These are phyloP conservation scores for Musca domestica DNA, from an alignment of 1,140 invertebrate species.

Conservation along the genomic window DNA sequence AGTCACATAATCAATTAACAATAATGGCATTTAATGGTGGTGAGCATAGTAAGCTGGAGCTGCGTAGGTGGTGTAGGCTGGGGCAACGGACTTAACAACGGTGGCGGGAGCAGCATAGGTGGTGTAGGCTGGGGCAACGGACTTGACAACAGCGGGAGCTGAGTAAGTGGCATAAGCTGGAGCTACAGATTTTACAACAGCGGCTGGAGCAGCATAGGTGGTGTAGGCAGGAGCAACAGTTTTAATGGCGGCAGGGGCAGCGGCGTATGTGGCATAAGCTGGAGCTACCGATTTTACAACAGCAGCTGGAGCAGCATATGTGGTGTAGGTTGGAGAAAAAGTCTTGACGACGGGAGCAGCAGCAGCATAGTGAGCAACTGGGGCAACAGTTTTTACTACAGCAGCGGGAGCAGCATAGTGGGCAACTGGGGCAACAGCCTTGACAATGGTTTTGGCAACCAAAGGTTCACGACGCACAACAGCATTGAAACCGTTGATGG, in stretches of 20 bases:
- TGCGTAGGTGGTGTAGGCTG: slow-evolving; percentile 9
- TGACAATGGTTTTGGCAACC: slow-evolving; percentile 26
- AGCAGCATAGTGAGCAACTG: slow-evolving; percentile 7
- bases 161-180: slow-evolving; percentile 54
- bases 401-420: slow-evolving; percentile 33
- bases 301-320: slow-evolving; percentile 32
- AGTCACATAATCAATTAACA: background rate
- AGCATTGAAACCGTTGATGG: slow-evolving; percentile 53
- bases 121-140: slow-evolving; percentile 48
- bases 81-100: background rate
- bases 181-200: slow-evolving; percentile 32
- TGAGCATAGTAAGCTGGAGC: slow-evolving; percentile 45
- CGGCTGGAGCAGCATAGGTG: background rate
- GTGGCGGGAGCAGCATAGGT: slow-evolving; percentile 46
- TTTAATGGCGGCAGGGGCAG: slow-evolving; percentile 44
- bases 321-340: slow-evolving; percentile 25
- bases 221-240: background rate
- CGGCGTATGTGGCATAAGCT: slow-evolving; percentile 34
- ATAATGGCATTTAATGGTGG: slow-evolving; percentile 1
- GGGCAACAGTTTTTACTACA: slow-evolving; percentile 15
- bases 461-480: slow-evolving; percentile 53
- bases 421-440: slow-evolving; percentile 32
- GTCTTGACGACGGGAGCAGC: slow-evolving; percentile 37
- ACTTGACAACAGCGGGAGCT: slow-evolving; percentile 39
- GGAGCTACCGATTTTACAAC: slow-evolving; percentile 18